Evolutionary conservation across 1,140 invertebrate species (phyloP).

Genomic region (Kradibia gibbosae): DNA sequence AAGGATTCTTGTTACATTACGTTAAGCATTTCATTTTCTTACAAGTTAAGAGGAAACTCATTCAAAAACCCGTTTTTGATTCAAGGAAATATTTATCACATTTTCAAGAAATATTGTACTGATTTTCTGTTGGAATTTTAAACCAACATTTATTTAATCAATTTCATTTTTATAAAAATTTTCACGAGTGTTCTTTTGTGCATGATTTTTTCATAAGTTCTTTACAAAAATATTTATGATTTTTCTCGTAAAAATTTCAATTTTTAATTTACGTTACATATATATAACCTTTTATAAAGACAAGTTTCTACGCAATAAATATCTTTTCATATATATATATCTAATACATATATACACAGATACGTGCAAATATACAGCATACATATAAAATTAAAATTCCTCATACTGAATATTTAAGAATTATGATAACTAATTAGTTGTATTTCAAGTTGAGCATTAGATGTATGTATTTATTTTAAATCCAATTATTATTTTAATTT

Average conservation of each 20-base stretch:
- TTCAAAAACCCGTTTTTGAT: constrained; percentile 8
- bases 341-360: background rate
- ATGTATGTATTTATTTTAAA: no score
- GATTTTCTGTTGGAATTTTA: constrained; percentile 1
- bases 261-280: background rate
- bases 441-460: background rate
- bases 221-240: background rate
- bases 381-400: no score
- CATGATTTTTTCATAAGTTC: no score
- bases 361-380: no score
- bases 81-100: constrained; percentile 7
- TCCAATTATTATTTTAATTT: no score
- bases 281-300: background rate
- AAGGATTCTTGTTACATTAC: background rate
- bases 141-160: background rate
- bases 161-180: background rate
- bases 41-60: background rate
- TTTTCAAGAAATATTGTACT: constrained; percentile 5
- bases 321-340: background rate
- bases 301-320: background rate
- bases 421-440: background rate
- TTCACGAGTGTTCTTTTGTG: background rate
- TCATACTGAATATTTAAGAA: background rate
- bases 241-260: background rate
- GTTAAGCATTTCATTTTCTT: background rate